These are phyloP conservation scores for Zygaena filipendulae DNA, from an alignment of 2,888 invertebrate species.

Conservation along the genomic window DNA sequence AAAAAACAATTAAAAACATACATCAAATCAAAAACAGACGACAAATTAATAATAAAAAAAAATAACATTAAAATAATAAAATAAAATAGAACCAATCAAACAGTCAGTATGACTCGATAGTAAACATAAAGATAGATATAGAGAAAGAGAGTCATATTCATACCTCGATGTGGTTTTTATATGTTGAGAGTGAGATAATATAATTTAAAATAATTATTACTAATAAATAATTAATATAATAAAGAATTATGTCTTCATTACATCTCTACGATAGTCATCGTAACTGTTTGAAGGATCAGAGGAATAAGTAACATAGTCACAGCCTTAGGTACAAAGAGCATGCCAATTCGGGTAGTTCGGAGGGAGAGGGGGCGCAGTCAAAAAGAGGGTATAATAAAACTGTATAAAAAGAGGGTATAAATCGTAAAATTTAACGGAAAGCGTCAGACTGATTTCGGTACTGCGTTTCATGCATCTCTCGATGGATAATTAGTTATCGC, in stretches of 20 bases:
- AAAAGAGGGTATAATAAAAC: conserved; percentile 27
- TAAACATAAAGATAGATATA: conserved; percentile 59
- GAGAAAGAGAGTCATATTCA: conserved; percentile 58
- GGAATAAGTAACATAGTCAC: conserved; percentile 65
- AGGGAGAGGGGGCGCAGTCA: conserved; percentile 38
- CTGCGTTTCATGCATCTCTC: conserved; percentile 52
- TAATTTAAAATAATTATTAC: too few relatives aligned
- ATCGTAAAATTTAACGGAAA: conserved; percentile 31
- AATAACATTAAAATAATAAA: too few relatives aligned
- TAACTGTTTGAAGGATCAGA: conserved; percentile 58
- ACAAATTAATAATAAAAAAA: conserved; percentile 37
- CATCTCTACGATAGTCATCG: conserved; percentile 48
- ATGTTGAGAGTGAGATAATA: conserved; percentile 37
- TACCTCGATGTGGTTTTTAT: conserved; percentile 56
- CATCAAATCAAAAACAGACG: conserved; percentile 27
- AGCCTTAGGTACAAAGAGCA: conserved; percentile 58
- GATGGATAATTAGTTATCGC: too few relatives aligned
- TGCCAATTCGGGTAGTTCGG: conserved; percentile 43
- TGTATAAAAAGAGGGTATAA: conserved; percentile 22
- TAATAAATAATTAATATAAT: conserved; percentile 18
- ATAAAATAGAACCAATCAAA: too few relatives aligned
- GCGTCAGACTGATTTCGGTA: conserved; percentile 51
- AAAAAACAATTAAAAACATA: conserved; percentile 34
- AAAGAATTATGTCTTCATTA: conserved; percentile 24
- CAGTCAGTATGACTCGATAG: conserved; percentile 67